A percentile compares a stretch with the other conserved stretches of the same genome.
Evolutionary conservation across 2,888 invertebrate species (phyloP).

Genomic region (Zhuqinia jingwanae): DNA sequence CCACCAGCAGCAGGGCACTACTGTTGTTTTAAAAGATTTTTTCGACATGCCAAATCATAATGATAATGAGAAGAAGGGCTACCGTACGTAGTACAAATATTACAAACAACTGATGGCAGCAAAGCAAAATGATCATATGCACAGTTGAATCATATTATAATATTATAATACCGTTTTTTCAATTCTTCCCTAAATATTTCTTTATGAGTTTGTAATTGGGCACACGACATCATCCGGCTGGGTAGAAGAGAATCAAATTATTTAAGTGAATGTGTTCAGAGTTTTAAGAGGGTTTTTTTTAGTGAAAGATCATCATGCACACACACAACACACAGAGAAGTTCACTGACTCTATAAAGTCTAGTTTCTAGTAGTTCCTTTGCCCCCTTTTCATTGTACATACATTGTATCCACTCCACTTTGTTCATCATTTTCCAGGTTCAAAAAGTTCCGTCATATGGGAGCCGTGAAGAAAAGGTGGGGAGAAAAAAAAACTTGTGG

Average conservation of each 20-base stretch:
- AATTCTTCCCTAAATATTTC: background rate
- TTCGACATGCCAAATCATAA: constrained; percentile 22
- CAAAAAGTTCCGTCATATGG: constrained; percentile 46
- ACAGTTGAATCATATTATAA: background rate
- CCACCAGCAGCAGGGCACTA: constrained; percentile 9
- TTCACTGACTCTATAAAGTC: constrained; percentile 46
- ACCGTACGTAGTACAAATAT: background rate
- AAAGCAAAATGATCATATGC: background rate
- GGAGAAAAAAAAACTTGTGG: background rate
- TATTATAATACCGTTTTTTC: constrained; percentile 5
- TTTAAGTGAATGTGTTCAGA: constrained; percentile 10
- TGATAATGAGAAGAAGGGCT: constrained; percentile 19
- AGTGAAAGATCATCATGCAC: constrained; percentile 17
- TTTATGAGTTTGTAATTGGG: background rate
- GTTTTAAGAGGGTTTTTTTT: background rate
- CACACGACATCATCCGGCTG: background rate
- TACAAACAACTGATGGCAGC: background rate
- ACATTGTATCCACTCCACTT: background rate
- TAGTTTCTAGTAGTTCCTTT: background rate
- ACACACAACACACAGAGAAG: no score
- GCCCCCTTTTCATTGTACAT: no score
- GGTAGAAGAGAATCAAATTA: background rate
- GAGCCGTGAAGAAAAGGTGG: background rate
- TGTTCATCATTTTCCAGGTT: constrained; percentile 8
- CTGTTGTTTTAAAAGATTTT: constrained; percentile 28